Evolutionary conservation across 2,113 vertebrate genomes (phyloP).

Genomic region (Pelmatolapia mariae): DNA sequence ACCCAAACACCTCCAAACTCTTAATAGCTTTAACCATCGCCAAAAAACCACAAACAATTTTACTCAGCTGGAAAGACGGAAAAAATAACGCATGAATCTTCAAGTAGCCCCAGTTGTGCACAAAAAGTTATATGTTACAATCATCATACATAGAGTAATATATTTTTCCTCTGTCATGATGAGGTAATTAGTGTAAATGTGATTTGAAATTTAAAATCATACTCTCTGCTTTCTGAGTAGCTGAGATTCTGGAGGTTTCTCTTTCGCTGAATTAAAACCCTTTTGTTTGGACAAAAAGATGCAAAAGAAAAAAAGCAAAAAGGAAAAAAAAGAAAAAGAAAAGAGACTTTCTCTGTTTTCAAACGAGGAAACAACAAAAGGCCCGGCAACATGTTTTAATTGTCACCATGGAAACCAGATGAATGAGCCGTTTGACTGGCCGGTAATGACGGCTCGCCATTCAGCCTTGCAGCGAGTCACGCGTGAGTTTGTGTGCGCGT

Average conservation of each 20-base stretch:
- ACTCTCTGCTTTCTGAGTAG: background rate
- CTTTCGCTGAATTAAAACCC: constrained; percentile 70
- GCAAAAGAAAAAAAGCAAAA: background rate
- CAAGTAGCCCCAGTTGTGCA: background rate
- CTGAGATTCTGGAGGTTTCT: constrained; percentile 22
- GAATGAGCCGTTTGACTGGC: constrained; percentile 97
- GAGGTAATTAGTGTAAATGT: background rate
- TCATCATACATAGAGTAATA: background rate
- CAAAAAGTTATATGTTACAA: background rate
- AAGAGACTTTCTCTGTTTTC: constrained; percentile 65
- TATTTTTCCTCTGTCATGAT: background rate
- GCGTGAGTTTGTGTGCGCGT: constrained; percentile 1
- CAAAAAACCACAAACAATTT: background rate
- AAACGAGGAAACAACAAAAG: constrained; percentile 88
- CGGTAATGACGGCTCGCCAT: constrained; percentile 86
- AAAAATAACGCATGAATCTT: fast-evolving
- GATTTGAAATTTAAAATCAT: background rate
- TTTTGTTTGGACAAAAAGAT: constrained; percentile 14
- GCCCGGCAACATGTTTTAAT: constrained; percentile 92
- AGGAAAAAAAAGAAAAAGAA: background rate
- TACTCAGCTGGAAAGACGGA: background rate
- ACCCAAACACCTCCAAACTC: background rate
- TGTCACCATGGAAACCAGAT: constrained; percentile 95
- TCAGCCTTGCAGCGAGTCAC: constrained; percentile 64
- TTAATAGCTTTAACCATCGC: background rate